These are phyloP conservation scores for Gymnocephalus cernua DNA, from an alignment of 2,113 vertebrate species.

Conservation along the genomic window DNA sequence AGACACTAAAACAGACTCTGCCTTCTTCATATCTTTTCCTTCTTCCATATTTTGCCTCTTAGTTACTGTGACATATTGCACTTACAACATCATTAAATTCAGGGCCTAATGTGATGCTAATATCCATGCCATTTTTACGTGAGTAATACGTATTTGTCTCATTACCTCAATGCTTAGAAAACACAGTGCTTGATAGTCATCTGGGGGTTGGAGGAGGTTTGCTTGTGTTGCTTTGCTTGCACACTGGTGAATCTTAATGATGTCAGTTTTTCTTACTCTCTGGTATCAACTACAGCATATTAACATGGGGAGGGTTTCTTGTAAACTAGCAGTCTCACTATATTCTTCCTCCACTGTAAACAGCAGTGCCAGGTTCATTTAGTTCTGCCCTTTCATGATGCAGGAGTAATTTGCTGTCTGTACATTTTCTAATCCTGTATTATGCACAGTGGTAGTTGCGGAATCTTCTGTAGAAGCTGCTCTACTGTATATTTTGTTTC, in stretches of 20 bases:
- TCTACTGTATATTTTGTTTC: background rate
- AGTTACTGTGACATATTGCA: constrained; percentile 69
- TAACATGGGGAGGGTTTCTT: constrained; percentile 48
- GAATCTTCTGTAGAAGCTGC: background rate
- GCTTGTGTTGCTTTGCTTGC: constrained; percentile 69
- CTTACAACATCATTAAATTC: constrained; percentile 77
- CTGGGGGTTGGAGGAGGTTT: constrained; percentile 67
- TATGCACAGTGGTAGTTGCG: background rate
- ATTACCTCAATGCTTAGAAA: constrained; percentile 78
- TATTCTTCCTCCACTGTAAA: constrained; percentile 46
- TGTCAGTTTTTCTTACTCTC: constrained; percentile 75
- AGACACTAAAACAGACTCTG: constrained; percentile 19
- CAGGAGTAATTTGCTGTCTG: constrained; percentile 38
- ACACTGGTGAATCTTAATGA: constrained; percentile 78
- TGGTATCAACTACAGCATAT: constrained; percentile 62
- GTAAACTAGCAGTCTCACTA: constrained; percentile 40
- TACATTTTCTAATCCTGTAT: background rate
- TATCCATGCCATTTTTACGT: constrained; percentile 78
- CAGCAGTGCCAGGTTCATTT: constrained; percentile 37
- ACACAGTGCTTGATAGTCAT: constrained; percentile 75
- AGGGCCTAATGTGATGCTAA: constrained; percentile 69
- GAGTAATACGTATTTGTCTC: constrained; percentile 80
- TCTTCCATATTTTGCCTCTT: constrained; percentile 50
- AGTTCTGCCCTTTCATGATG: constrained; percentile 27
- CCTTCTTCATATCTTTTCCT: constrained; percentile 22